A percentile compares a stretch with the other conserved stretches of the same genome.
Conservation (phyloP, 1,140 invertebrate genomes). For the Drosophila ohnishii region DNA sequence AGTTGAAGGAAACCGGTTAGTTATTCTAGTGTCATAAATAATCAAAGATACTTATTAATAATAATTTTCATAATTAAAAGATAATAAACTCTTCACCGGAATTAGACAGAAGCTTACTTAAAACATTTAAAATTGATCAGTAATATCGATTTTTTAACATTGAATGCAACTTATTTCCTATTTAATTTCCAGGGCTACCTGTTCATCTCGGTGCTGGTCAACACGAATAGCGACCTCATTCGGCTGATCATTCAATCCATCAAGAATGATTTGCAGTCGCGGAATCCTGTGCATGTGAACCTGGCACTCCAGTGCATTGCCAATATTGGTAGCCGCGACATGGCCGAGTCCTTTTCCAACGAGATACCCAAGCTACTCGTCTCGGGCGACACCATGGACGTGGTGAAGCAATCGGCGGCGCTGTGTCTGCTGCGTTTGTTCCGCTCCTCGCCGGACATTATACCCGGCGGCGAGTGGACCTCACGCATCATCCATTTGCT, state of each 20-base stretch:
- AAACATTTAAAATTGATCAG: background rate
- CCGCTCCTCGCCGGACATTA: slow-evolving; percentile 96
- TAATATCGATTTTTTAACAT: background rate
- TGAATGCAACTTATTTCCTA: background rate
- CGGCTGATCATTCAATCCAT: slow-evolving; percentile 99
- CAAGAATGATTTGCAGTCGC: slow-evolving; percentile 98
- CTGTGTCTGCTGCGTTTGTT: slow-evolving; percentile 97
- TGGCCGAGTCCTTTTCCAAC: slow-evolving; percentile 99
- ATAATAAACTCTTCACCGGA: background rate
- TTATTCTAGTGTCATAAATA: background rate
- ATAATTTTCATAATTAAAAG: no score
- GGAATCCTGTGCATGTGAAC: slow-evolving; percentile 99
- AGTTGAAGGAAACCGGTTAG: background rate
- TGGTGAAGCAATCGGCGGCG: slow-evolving; percentile 99
- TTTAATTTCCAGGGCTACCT: slow-evolving; percentile 93
- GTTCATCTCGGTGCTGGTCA: slow-evolving; percentile 99
- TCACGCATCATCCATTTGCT: slow-evolving; percentile 99
- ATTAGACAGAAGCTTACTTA: background rate
- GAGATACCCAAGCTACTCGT: slow-evolving; percentile 99
- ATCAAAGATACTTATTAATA: background rate
- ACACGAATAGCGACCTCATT: slow-evolving; percentile 99
- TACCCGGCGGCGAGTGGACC: slow-evolving; percentile 99
- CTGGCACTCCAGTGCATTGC: slow-evolving; percentile 99
- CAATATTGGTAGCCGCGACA: slow-evolving; percentile 99
- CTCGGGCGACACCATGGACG: slow-evolving; percentile 99